phyloP scores from a whole-genome alignment of 1,140 invertebrate species.

The Temnothorax longispinosus region DNA sequence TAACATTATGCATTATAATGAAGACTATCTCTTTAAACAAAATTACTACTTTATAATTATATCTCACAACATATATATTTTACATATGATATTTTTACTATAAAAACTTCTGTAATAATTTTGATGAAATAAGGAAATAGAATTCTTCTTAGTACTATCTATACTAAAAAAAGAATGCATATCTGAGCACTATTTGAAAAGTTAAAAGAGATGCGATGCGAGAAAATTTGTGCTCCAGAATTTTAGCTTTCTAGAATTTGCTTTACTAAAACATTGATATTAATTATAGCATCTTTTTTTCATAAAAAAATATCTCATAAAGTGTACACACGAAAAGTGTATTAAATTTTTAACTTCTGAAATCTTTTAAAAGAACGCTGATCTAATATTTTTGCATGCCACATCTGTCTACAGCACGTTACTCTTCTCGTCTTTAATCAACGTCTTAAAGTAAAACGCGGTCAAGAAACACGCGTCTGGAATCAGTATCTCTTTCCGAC shows the following conservation, averaged over 20 bases:
- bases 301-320: background rate
- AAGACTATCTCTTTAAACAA: constrained; percentile 1
- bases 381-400: background rate
- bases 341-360: constrained; percentile 1
- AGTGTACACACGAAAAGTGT: background rate
- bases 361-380: background rate
- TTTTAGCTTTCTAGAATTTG: background rate
- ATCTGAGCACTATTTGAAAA: background rate
- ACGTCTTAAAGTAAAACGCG: constrained; percentile 13
- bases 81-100: background rate
- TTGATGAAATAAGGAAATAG: background rate
- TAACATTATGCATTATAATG: constrained; percentile 19
- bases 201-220: background rate
- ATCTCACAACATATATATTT: background rate
- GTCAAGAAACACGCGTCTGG: background rate
- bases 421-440: constrained; percentile 8
- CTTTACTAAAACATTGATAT: background rate
- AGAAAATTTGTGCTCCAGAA: background rate
- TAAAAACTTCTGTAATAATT: background rate
- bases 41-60: constrained; percentile 14
- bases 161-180: too few species aligned
- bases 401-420: background rate
- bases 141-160: background rate
- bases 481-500: background rate
- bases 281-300: background rate